Conservation (phyloP, 2,888 invertebrate species). For the Thecocarcelia acutangulata region DNA sequence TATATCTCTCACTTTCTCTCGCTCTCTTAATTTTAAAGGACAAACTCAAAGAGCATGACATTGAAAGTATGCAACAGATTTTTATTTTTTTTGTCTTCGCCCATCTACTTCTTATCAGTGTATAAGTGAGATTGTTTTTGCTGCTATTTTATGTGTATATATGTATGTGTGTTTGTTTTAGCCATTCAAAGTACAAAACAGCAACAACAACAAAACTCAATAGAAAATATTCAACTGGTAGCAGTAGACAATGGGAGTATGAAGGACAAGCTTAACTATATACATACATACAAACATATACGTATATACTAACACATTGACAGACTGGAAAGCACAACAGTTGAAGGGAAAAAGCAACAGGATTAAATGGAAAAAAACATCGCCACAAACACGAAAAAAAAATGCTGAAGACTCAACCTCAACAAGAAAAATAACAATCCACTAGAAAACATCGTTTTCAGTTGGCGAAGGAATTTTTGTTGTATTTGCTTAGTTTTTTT, state of each 20-base stretch:
- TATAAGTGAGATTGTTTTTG: neutral
- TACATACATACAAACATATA: conserved; percentile 4
- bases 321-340: conserved; percentile 55
- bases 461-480: conserved; percentile 35
- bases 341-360: conserved; percentile 66
- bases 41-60: conserved; percentile 60
- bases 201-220: conserved; percentile 10
- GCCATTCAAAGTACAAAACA: neutral
- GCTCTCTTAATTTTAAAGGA: conserved; percentile 29
- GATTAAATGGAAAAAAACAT: conserved; percentile 65
- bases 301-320: neutral
- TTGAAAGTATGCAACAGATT: conserved; percentile 70
- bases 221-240: conserved; percentile 67
- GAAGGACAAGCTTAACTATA: conserved; percentile 67
- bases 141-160: neutral
- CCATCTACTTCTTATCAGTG: neutral
- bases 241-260: conserved; percentile 55
- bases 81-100: conserved; percentile 15
- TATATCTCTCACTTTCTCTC: too few species aligned
- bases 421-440: conserved; percentile 8
- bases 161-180: neutral
- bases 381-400: conserved; percentile 21
- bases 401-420: neutral
- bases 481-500: neutral
- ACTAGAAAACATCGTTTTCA: conserved; percentile 27